These are phyloP conservation scores for Acanthaster planci DNA, from an alignment of 35 echinoderm and acorn worm genomes.

Conservation along the genomic window DNA sequence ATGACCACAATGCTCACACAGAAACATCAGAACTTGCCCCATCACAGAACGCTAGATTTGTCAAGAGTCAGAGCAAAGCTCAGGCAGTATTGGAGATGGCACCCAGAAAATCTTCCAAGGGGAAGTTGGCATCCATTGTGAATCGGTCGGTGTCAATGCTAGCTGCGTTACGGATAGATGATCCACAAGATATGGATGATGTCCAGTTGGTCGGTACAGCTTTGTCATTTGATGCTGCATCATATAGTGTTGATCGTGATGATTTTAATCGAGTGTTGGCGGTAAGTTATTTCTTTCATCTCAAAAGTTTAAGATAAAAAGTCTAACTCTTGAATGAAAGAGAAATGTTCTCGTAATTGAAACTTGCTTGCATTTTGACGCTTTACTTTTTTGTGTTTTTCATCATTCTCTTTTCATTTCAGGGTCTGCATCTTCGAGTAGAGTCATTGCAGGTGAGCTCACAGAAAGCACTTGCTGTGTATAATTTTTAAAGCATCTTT, in stretches of 20 bases:
- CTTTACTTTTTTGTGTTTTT: background rate
- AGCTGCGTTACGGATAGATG: slow-evolving; percentile 31
- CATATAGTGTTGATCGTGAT: background rate
- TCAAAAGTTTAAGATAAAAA: too few species aligned
- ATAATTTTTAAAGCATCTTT: too few species aligned
- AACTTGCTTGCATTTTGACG: too few species aligned
- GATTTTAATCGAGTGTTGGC: background rate
- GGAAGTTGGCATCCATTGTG: background rate
- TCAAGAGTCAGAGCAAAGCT: background rate
- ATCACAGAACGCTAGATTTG: background rate
- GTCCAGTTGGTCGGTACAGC: slow-evolving; percentile 61
- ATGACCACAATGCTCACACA: slow-evolving; percentile 9
- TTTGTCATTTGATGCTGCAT: slow-evolving; percentile 44
- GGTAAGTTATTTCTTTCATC: slow-evolving; percentile 13
- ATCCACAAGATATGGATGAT: slow-evolving; percentile 29
- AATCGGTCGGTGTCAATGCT: background rate
- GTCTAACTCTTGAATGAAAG: too few species aligned
- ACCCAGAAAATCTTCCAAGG: background rate
- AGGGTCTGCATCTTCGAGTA: slow-evolving; percentile 66
- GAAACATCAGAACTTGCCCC: background rate
- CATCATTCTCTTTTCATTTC: slow-evolving; percentile 29
- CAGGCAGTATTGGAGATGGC: background rate
- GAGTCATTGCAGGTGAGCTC: slow-evolving; percentile 75
- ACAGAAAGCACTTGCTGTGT: too few species aligned
- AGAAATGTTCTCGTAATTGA: too few species aligned